Evolutionary conservation across 2,113 vertebrate genomes (phyloP).

Genomic region (Meleagris gallopavo): DNA sequence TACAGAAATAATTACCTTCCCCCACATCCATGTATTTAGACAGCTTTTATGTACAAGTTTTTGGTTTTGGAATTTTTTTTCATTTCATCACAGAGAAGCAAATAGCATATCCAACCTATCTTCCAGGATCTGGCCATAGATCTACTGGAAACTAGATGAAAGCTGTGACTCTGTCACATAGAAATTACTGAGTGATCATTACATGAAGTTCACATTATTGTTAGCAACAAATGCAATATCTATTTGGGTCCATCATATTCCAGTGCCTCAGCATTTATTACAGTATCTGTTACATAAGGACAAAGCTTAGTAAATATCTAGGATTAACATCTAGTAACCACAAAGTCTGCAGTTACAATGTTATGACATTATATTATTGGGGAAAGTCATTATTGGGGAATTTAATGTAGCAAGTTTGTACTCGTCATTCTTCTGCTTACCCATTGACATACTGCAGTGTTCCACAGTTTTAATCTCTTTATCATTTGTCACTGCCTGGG

Average conservation of each 20-base stretch:
- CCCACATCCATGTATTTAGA: too few relatives aligned
- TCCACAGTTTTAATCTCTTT: not conserved
- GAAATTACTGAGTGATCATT: not conserved
- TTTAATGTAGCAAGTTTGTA: not conserved
- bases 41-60: not conserved
- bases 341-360: not conserved
- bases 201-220: rapidly evolving
- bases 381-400: not conserved
- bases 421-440: not conserved
- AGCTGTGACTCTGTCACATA: not conserved
- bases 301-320: not conserved
- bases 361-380: not conserved
- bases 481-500: not conserved
- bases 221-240: not conserved
- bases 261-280: not conserved
- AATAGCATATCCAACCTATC: not conserved
- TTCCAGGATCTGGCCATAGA: not conserved
- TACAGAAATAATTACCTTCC: not conserved
- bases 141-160: not conserved
- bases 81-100: not conserved
- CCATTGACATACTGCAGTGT: not conserved
- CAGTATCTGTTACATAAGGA: not conserved
- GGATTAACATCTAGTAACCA: not conserved
- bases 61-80: not conserved
- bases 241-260: not conserved